Conservation (phyloP, 2,888 invertebrate species). For the Tenthredo distinguenda region DNA sequence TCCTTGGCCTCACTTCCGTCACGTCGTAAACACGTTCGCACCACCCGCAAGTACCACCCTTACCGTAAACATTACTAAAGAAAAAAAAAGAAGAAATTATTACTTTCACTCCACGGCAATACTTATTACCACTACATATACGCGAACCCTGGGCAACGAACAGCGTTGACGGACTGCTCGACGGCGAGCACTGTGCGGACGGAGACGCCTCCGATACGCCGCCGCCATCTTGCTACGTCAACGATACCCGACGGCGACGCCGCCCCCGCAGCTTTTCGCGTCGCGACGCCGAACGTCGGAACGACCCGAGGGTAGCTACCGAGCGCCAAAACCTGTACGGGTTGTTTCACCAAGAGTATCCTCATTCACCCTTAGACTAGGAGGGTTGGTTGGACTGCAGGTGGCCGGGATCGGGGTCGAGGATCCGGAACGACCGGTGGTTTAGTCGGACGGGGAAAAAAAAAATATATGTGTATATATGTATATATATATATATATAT, state of each 20-base stretch:
- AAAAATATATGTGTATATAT: neutral
- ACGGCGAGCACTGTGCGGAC: conserved; percentile 75
- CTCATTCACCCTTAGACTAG: neutral
- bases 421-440: conserved; percentile 9
- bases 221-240: conserved; percentile 76
- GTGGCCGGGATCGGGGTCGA: conserved; percentile 8
- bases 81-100: neutral
- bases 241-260: conserved; percentile 68
- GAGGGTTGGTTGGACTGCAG: conserved; percentile 21
- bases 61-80: neutral
- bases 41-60: conserved; percentile 29
- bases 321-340: conserved; percentile 32
- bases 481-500: neutral
- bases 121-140: conserved; percentile 19
- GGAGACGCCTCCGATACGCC: conserved; percentile 77
- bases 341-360: conserved; percentile 33
- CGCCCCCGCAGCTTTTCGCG: conserved; percentile 63
- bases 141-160: conserved; percentile 47
- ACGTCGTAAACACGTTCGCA: conserved; percentile 46
- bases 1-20: conserved; percentile 41
- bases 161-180: conserved; percentile 74
- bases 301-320: conserved; percentile 48
- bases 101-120: neutral
- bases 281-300: conserved; percentile 49
- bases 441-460: neutral